These are phyloP conservation scores for Mus spretus DNA, from an alignment of 2,797 vertebrate genomes.

Conservation along the genomic window DNA sequence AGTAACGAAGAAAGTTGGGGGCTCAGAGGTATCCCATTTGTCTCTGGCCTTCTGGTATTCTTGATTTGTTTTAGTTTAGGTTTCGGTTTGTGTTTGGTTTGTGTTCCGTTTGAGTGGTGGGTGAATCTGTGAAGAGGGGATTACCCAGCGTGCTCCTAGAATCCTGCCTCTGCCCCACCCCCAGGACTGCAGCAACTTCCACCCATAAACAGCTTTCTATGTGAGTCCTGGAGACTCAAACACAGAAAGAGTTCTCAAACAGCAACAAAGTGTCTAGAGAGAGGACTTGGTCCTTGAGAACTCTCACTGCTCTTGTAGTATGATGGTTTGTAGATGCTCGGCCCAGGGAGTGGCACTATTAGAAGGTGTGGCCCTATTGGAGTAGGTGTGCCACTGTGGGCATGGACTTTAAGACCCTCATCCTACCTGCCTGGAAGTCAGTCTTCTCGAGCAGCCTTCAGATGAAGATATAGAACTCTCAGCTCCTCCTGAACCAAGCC, in stretches of 20 bases:
- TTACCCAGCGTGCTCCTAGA: background rate
- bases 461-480: too few species aligned
- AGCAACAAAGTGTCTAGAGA: background rate
- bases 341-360: background rate
- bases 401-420: too few species aligned
- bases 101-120: background rate
- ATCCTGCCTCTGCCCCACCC: background rate
- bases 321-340: background rate
- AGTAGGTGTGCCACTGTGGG: too few species aligned
- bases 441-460: too few species aligned
- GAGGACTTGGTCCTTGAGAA: background rate
- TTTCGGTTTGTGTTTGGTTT: background rate
- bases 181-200: background rate
- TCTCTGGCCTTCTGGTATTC: background rate
- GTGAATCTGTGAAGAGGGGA: too few species aligned
- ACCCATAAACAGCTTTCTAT: background rate
- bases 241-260: background rate
- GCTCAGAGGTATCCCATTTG: background rate
- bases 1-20: background rate
- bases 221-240: background rate
- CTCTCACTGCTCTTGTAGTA: background rate
- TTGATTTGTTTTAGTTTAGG: background rate
- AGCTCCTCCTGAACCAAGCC: too few species aligned
- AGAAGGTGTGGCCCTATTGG: background rate
- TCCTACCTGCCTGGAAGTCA: too few species aligned